Base-by-base conservation (phyloP, 2,888 invertebrate species). In the Lymantria monacha region DNA sequence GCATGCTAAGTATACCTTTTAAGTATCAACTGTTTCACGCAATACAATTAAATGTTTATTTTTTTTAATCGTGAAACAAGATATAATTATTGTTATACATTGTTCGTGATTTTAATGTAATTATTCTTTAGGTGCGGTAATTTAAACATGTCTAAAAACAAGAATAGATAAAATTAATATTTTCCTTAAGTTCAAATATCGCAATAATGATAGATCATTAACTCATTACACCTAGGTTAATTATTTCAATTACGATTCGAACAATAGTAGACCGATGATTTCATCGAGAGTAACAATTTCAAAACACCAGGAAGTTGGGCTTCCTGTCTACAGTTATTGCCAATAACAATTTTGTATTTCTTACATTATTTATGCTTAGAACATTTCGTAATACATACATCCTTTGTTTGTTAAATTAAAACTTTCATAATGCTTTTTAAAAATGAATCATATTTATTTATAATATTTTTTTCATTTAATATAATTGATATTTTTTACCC, bases 191-290 rank as follows among this genome's bases (percentile, higher is more conserved):
- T 33, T 33, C 33, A 33, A 33, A 33, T 10, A 33, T 33, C 7
- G 33, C 10, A 33, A 33, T 33, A 33, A 33, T 33, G 7, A 33
- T 33, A 10, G 33, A 33, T n/a, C 12, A 38, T 38, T 38, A 12
- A 38, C 38, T 7, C 7, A 38, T 12, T 38, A n/a, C 13, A 12
- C 33, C 13, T n/a, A 46, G 30, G 22, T 12, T 31, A 31, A 33
- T 30, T 44, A 9, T 12, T 13, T n/a, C 8, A 8, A 13, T 7
- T 37, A 37, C 14, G 15, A 12, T 37, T 46, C 22, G 30, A 41
- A 33, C 36, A 49, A 49, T 30, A 44, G 12, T 30, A 41, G n/a
- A 30, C 31, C 40, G 45, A 49, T 43, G 33, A 30, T 13, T 48
- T 30, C 37, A 38, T 38, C 37, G 30, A 37, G 37, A 42, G 12